These are phyloP conservation scores for Staurois parvus DNA, from an alignment of 2,797 vertebrate species.

Conservation along the genomic window DNA sequence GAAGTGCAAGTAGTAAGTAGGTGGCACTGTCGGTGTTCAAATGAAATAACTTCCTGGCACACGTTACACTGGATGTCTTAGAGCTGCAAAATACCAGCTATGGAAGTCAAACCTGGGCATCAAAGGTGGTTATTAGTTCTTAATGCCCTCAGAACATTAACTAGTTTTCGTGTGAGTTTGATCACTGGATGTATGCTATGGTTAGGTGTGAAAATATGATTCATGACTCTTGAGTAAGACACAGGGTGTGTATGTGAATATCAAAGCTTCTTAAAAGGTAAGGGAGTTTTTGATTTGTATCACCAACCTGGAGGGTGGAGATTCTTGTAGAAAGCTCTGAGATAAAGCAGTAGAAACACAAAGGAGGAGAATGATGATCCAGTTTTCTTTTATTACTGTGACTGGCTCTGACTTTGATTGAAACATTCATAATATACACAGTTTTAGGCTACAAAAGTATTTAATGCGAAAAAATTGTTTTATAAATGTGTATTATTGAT, in stretches of 20 bases:
- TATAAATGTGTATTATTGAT: no score
- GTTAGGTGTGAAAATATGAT: slow-evolving; percentile 61
- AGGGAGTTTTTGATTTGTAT: slow-evolving; percentile 63
- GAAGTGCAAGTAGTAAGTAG: slow-evolving; percentile 13
- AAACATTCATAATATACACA: not conserved
- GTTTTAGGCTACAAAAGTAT: not conserved
- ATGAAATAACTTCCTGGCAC: not conserved
- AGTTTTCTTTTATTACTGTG: slow-evolving; percentile 7
- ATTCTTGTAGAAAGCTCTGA: not conserved
- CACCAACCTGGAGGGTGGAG: slow-evolving; percentile 31
- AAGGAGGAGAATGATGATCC: not conserved
- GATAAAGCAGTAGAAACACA: slow-evolving; percentile 3
- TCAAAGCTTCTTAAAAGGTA: slow-evolving; percentile 54
- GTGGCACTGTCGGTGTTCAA: slow-evolving; percentile 26
- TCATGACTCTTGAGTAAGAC: slow-evolving; percentile 64
- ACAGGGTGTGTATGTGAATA: slow-evolving; percentile 69
- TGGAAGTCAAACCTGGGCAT: not conserved
- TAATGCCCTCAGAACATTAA: slow-evolving; percentile 40
- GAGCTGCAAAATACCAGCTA: slow-evolving; percentile 12
- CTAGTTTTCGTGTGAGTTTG: slow-evolving; percentile 19
- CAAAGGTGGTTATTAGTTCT: slow-evolving; percentile 44
- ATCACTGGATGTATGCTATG: slow-evolving; percentile 38
- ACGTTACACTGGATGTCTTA: not conserved
- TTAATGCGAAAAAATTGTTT: not conserved
- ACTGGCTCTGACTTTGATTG: not conserved